These are phyloP conservation scores for Chaetops frenatus DNA, from an alignment of 2,113 vertebrate species.

Conservation along the genomic window DNA sequence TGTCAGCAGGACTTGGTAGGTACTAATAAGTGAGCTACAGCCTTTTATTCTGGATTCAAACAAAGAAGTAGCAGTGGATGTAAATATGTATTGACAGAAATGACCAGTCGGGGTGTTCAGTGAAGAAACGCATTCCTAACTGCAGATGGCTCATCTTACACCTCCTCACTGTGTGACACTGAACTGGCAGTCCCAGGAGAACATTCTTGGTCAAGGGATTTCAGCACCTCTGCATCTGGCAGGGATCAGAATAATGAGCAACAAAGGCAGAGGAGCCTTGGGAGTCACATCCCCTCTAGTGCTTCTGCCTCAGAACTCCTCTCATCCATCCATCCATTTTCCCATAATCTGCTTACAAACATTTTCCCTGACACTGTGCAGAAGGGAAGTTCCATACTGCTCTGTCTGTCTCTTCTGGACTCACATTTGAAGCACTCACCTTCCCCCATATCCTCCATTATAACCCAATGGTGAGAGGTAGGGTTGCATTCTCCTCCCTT, in stretches of 20 bases:
- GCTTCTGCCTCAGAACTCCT: not conserved
- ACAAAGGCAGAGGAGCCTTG: not conserved
- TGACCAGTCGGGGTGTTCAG: not conserved
- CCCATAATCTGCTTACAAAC: not conserved
- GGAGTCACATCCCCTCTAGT: not conserved
- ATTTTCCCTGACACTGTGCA: not conserved
- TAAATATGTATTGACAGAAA: not conserved
- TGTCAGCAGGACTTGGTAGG: no score
- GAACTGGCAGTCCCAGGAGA: not conserved
- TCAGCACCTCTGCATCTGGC: rapidly evolving
- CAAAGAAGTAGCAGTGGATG: not conserved
- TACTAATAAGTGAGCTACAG: not conserved
- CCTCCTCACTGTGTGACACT: not conserved
- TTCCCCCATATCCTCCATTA: not conserved
- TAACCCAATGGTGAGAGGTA: rapidly evolving
- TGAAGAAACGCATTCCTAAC: not conserved
- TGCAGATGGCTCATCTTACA: not conserved
- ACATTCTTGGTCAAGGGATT: not conserved
- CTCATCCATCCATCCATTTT: not conserved
- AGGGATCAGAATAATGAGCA: not conserved
- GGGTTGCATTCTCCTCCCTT: not conserved
- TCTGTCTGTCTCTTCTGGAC: not conserved
- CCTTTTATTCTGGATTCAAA: not conserved
- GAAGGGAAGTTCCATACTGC: not conserved
- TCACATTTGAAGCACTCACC: not conserved